phyloP scores from a whole-genome alignment of 1,140 invertebrate genomes.

The Riptortus pedestris region DNA sequence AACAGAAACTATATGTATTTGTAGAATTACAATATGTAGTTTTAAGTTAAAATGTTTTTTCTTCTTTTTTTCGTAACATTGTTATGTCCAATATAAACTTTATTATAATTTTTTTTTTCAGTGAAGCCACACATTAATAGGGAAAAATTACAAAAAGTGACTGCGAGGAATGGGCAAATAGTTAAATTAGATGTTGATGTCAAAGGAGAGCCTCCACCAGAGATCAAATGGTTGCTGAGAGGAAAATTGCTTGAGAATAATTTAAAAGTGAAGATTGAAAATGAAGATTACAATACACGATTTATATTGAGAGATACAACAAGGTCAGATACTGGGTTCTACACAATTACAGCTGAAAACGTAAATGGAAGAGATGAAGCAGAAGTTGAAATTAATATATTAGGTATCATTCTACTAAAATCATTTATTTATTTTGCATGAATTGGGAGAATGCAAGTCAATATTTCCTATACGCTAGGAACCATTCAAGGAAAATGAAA shows the following conservation, averaged over 20 bases:
- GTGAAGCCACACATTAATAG: conserved; percentile 85
- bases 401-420: conserved; percentile 46
- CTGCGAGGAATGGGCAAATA: conserved; percentile 78
- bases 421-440: not conserved
- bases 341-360: conserved; percentile 85
- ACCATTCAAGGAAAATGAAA: no score
- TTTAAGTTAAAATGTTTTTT: no score
- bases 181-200: conserved; percentile 90
- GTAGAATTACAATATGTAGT: no score
- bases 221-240: conserved; percentile 75
- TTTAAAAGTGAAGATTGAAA: conserved; percentile 63
- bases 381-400: conserved; percentile 83
- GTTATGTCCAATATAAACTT: no score
- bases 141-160: conserved; percentile 79
- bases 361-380: conserved; percentile 87
- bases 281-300: conserved; percentile 88
- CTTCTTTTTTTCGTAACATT: no score
- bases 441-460: not conserved
- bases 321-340: conserved; percentile 77
- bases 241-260: conserved; percentile 50
- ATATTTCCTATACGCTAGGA: no score
- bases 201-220: conserved; percentile 89
- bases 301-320: conserved; percentile 68
- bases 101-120: conserved; percentile 38
- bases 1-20: no score